Evolutionary conservation across 2,888 invertebrate species (phyloP).

Genomic region (Eupelmus urozonus): DNA sequence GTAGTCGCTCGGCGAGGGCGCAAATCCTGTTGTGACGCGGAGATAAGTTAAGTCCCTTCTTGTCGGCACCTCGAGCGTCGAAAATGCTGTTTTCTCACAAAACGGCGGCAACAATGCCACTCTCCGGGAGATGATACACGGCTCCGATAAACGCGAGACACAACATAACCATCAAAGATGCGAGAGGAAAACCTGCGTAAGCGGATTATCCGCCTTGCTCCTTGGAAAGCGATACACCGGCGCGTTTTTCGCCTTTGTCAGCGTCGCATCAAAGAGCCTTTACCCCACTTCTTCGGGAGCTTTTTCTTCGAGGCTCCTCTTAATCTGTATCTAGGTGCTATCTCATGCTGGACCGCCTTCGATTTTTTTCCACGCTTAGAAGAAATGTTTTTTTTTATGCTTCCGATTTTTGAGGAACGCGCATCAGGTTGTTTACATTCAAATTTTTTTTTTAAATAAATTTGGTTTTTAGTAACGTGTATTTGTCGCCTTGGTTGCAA

Average conservation of each 20-base stretch:
- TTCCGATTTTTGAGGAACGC: neutral
- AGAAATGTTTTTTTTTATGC: too few species aligned
- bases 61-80: slow-evolving; percentile 77
- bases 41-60: slow-evolving; percentile 73
- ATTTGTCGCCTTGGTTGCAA: too few species aligned
- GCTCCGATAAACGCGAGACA: slow-evolving; percentile 9
- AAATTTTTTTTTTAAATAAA: too few species aligned
- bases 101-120: slow-evolving; percentile 73
- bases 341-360: too few species aligned
- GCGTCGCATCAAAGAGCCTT: slow-evolving; percentile 25
- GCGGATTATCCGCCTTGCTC: slow-evolving; percentile 42
- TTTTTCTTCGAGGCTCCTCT: neutral
- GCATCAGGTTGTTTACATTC: too few species aligned
- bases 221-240: slow-evolving; percentile 40
- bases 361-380: too few species aligned
- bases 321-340: neutral
- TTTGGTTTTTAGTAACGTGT: too few species aligned
- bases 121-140: neutral
- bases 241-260: slow-evolving; percentile 27
- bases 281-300: neutral
- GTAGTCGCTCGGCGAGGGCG: neutral
- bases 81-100: slow-evolving; percentile 77
- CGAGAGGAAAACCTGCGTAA: slow-evolving; percentile 31
- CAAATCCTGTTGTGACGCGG: slow-evolving; percentile 13
- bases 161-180: neutral